Percentiles rank a stretch among this genome's conserved stretches.
Evolutionary conservation across 1,140 invertebrate genomes (phyloP).

Genomic region (Rhysida immarginata): DNA sequence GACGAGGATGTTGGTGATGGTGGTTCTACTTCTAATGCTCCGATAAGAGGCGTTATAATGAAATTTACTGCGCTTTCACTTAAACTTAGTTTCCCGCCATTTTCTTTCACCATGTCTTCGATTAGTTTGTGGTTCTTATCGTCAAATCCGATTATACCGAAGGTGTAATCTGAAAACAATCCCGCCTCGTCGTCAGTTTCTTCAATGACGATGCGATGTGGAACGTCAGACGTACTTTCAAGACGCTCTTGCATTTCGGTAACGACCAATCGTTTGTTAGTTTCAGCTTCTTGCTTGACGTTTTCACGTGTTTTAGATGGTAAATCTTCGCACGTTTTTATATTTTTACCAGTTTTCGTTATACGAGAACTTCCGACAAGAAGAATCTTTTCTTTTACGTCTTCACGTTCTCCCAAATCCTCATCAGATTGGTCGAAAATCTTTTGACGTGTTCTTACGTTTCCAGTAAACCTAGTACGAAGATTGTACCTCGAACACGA

Average conservation of each 20-base stretch:
- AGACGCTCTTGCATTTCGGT: background rate
- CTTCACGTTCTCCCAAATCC: no score
- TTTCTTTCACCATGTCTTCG: background rate
- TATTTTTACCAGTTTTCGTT: background rate
- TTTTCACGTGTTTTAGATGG: background rate
- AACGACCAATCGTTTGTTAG: background rate
- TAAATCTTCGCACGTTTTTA: background rate
- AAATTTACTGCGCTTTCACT: conserved; percentile 23
- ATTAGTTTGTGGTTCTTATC: conserved; percentile 11
- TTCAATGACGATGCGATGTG: no score
- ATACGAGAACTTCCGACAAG: background rate
- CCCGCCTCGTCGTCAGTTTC: background rate
- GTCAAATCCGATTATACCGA: conserved; percentile 21
- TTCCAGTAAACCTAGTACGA: no score
- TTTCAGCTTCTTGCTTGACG: background rate
- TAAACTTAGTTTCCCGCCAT: conserved; percentile 4
- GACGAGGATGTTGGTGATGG: conserved; percentile 21
- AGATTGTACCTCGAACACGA: no score
- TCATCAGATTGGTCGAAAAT: no score
- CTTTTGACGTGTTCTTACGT: no score
- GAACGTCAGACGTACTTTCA: background rate
- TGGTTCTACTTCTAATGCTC: conserved; percentile 24
- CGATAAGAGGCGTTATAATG: conserved; percentile 26
- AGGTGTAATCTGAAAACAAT: conserved; percentile 18
- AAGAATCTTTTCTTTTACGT: background rate